Base-by-base conservation (phyloP, 2,113 vertebrate species). In the Silurus asotus region DNA sequence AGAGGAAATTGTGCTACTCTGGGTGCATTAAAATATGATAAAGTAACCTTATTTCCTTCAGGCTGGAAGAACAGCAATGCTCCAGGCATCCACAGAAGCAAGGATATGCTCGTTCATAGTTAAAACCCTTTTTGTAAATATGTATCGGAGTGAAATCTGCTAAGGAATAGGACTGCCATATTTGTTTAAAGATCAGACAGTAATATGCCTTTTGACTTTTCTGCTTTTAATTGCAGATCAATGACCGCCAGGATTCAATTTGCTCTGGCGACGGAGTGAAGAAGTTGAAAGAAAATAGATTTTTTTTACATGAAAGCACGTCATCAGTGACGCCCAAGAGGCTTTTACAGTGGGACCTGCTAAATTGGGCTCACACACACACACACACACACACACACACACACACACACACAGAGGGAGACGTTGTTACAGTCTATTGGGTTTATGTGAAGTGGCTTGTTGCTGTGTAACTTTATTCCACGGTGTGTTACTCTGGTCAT, bases 191-290 rank as follows among this genome's bases (percentile, higher is more conserved):
- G 90, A 84, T 89, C 90, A 69, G 82, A 80, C 25, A 86, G 86
- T 91, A 85, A 90, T 91, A 90, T 77, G 87, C 88, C 90, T 91
- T 53, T 88, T 87, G 48, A 85, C 70, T 89, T 88, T 23, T 25
- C 87, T 69, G 76, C 78, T 90, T 93, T 92, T 88, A 93, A 94
- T 93, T 93, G 92, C 92, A 88, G 91, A 90, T 90, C 92, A 91
- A 88, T 87, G 88, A 92, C 87, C 82, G 37, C 81, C 51, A 78
- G 89, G 91, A 93, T 94, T 94, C 87, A 83, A 92, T 92, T 92
- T 92, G 84, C 84, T 89, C 75, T 88, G 86, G 87, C 88, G 20
- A 53, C 76, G 75, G 55, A 84, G 86, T 84, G 83, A 80, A 90
- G 84, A 88, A 82, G 58, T 87, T 88, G 89, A 75, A 88, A 90